Percentiles rank a stretch among this genome's conserved stretches.
phyloP scores from a whole-genome alignment of 2,113 vertebrate species.

The Sciurus niger region DNA sequence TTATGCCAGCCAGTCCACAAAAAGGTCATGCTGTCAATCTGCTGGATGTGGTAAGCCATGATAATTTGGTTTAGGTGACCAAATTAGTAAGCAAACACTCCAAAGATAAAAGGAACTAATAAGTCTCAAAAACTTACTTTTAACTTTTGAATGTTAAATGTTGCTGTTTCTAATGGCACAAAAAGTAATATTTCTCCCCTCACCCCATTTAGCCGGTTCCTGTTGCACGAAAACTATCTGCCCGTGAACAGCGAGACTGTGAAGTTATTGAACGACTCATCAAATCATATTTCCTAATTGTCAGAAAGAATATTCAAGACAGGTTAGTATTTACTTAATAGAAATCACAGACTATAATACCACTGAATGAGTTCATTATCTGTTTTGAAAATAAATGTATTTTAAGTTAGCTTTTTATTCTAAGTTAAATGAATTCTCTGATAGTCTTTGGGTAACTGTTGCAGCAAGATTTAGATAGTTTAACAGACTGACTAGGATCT shows the following conservation, averaged over 20 bases:
- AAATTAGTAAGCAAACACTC: background rate
- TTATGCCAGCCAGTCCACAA: slow-evolving; percentile 92
- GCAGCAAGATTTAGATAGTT: background rate
- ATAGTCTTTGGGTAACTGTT: background rate
- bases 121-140: background rate
- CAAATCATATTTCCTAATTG: slow-evolving; percentile 99
- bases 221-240: slow-evolving; percentile 97
- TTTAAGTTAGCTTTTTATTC: slow-evolving; percentile 18
- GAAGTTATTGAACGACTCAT: slow-evolving; percentile 99
- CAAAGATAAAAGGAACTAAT: background rate
- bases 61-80: slow-evolving; percentile 33
- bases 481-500: background rate
- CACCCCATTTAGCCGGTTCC: slow-evolving; percentile 94
- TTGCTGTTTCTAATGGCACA: slow-evolving; percentile 57
- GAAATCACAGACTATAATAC: background rate
- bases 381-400: slow-evolving; percentile 40
- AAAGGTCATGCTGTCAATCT: slow-evolving; percentile 97
- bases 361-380: background rate
- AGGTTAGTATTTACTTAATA: slow-evolving; percentile 88
- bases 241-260: slow-evolving; percentile 97
- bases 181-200: background rate
- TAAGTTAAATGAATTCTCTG: slow-evolving; percentile 20
- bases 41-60: slow-evolving; percentile 94
- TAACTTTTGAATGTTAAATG: slow-evolving; percentile 39
- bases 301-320: slow-evolving; percentile 99